phyloP scores from a whole-genome alignment of 2,797 vertebrate genomes.

The Lagorchestes hirsutus region DNA sequence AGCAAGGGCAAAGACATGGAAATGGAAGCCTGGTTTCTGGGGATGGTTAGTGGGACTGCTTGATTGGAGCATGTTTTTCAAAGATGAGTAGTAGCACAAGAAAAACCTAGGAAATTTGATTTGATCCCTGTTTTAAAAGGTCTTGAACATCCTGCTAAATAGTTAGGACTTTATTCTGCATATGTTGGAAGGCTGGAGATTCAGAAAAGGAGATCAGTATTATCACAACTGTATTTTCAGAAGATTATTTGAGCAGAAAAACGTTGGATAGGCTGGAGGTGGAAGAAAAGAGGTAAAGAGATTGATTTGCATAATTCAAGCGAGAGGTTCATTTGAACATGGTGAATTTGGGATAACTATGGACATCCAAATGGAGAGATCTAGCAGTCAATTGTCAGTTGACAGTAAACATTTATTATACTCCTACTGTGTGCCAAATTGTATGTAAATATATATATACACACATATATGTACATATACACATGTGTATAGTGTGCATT shows the following conservation, averaged over 20 bases:
- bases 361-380: neutral
- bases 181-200: neutral
- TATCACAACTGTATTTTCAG: neutral
- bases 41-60: neutral
- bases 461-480: too few relatives aligned
- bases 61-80: neutral
- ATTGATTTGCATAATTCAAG: neutral
- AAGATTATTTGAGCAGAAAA: neutral
- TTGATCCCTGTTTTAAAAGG: neutral
- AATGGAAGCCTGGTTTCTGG: neutral
- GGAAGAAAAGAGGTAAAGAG: neutral
- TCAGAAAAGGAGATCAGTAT: neutral
- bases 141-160: neutral
- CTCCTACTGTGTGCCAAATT: too few relatives aligned
- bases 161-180: neutral
- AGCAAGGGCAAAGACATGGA: neutral
- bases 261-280: neutral
- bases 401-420: too few relatives aligned
- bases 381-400: too few relatives aligned
- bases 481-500: too few relatives aligned
- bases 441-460: rapidly evolving
- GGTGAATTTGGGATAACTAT: neutral
- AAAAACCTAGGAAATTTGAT: neutral
- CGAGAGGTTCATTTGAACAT: too few relatives aligned
- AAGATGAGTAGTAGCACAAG: neutral